Base-by-base conservation (phyloP, 1,140 invertebrate species). In the Venturia canescens region DNA sequence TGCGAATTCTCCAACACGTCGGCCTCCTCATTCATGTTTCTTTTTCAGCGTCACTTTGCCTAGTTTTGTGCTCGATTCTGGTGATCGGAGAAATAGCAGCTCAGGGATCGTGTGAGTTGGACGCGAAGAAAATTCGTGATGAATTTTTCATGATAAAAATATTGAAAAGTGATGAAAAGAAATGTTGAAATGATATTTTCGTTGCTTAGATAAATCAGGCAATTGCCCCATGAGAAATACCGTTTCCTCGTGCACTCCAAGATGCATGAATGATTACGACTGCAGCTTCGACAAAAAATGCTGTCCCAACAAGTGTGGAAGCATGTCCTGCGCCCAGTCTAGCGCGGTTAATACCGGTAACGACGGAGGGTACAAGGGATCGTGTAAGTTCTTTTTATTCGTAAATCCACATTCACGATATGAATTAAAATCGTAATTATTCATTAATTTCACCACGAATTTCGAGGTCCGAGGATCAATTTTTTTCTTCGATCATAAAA, bases 231-330 rank as follows among this genome's bases (percentile, higher is more conserved):
- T 93, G 1, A 92, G 92, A 18, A 94, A 93, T 21, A 94, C 94
- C 84, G 93, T 95, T 74, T 92, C 92, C 67, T 93, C 92, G 74
- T 96, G 95, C 85, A 93, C 89, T 63, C 94, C 95, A 2, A 95
- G 93, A 86, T 96, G 95, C 84, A 88, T 92, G 60, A 93, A 94
- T 69, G 94, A 95, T 85, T 93, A 92, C 81, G 93, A 95, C 82
- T 96, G 95, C 88, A 84, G 89, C 63, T 89, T 92, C 82, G 94
- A 92, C 83, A 92, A 94, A 87, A 94, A 94, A 83, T 96, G 95
- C 88, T 96, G 95, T 84, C 92, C 94, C 3, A 96, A 96, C 89
- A 89, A 93, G 79, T 96, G 95, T 88, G 94, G 95, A 83, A 91
- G 92, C 26, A 93, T 93, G 83, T 95, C 95, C 2, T 96, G 95